Percentiles rank a stretch among this genome's conserved stretches.
Evolutionary conservation across 2,888 invertebrate genomes (phyloP).

Genomic region (Eupithecia exiguata): DNA sequence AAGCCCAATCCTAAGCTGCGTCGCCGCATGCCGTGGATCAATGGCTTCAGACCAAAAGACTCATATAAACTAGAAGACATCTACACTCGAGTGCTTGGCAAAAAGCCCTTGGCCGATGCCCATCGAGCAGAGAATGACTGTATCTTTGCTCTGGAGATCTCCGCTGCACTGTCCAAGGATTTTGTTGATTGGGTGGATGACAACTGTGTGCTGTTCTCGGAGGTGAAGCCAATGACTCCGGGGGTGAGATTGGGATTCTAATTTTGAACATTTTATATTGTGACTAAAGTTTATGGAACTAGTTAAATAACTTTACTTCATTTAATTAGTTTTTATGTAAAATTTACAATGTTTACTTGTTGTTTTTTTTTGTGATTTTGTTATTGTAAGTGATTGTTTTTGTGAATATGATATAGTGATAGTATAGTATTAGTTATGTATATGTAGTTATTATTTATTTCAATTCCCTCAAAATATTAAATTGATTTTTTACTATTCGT

Average conservation of each 20-base stretch:
- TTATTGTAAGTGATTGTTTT: too few relatives aligned
- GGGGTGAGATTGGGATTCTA: slow-evolving; percentile 55
- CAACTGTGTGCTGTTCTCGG: slow-evolving; percentile 58
- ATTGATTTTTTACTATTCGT: too few relatives aligned
- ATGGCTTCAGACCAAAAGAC: slow-evolving; percentile 50
- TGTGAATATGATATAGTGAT: too few relatives aligned
- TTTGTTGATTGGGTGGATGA: slow-evolving; percentile 84
- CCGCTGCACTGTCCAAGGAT: slow-evolving; percentile 77
- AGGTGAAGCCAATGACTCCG: slow-evolving; percentile 65
- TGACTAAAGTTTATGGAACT: background rate
- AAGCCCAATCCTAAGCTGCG: slow-evolving; percentile 43
- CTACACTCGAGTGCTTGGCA: slow-evolving; percentile 79
- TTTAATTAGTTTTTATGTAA: background rate
- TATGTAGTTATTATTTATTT: too few relatives aligned
- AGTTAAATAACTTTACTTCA: background rate
- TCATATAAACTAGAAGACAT: slow-evolving; percentile 83
- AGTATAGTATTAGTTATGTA: too few relatives aligned
- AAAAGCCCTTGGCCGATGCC: slow-evolving; percentile 65
- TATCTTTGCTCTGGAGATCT: slow-evolving; percentile 83
- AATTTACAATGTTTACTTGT: background rate
- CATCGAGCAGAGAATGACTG: slow-evolving; percentile 89
- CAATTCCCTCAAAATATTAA: too few relatives aligned
- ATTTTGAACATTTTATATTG: slow-evolving; percentile 23
- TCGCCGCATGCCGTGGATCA: slow-evolving; percentile 58
- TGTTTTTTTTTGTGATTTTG: too few relatives aligned